Percentiles rank a stretch among this genome's conserved stretches.
These are phyloP conservation scores for Caloenas nicobarica DNA, from an alignment of 2,113 vertebrate genomes.

Conservation along the genomic window DNA sequence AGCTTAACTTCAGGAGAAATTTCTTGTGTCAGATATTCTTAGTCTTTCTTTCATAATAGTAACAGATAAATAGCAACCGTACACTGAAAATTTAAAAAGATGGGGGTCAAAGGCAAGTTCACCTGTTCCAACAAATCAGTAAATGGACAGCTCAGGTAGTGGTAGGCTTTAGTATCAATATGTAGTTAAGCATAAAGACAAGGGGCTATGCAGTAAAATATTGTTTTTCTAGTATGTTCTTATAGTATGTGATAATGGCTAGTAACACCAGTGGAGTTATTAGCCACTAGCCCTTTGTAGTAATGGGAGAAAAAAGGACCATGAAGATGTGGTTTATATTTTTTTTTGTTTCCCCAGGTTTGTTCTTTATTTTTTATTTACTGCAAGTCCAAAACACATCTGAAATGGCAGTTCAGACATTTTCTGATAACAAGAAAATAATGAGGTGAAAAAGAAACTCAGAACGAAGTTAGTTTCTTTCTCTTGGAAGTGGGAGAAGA, in stretches of 20 bases:
- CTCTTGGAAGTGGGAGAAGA: not conserved
- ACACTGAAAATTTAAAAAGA: not conserved
- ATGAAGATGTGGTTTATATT: not conserved
- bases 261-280: not conserved
- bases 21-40: not conserved
- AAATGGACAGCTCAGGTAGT: not conserved
- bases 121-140: not conserved
- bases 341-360: not conserved
- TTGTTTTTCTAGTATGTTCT: not conserved
- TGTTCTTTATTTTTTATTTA: not conserved
- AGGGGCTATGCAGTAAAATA: not conserved
- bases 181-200: not conserved
- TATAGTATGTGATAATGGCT: not conserved
- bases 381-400: not conserved
- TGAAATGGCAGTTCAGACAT: not conserved
- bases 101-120: not conserved
- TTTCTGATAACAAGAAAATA: not conserved
- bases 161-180: not conserved
- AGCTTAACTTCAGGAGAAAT: not conserved
- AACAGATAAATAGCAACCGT: not conserved
- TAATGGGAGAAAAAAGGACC: not conserved
- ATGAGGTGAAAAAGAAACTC: not conserved
- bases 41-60: not conserved
- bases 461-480: not conserved
- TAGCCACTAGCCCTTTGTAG: not conserved